A percentile compares a stretch with the other conserved stretches of the same genome.
Evolutionary conservation across 92 coral and sea anemone genomes (phyloP).

Genomic region (Porites lobata): DNA sequence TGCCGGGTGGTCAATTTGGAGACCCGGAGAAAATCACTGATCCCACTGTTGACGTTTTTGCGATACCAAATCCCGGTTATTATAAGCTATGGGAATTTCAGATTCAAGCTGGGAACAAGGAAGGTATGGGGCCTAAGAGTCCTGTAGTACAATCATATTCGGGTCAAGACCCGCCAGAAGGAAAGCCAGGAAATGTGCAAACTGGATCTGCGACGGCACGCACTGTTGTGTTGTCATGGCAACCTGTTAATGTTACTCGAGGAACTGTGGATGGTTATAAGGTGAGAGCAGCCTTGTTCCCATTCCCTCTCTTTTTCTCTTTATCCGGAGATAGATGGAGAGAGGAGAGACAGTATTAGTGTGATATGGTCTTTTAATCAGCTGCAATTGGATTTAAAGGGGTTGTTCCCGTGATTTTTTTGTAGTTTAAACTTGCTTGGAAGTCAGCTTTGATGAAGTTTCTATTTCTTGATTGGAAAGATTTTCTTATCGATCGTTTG

Average conservation of each 20-base stretch:
- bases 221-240: slow-evolving; percentile 70
- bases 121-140: slow-evolving; percentile 80
- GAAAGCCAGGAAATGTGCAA: slow-evolving; percentile 55
- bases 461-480: no score
- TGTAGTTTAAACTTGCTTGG: no score
- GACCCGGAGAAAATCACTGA: background rate
- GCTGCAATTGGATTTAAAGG: no score
- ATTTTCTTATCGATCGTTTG: no score
- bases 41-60: slow-evolving; percentile 22
- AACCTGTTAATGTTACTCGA: slow-evolving; percentile 46
- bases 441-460: no score
- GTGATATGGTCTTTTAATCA: no score
- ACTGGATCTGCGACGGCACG: slow-evolving; percentile 52
- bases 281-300: slow-evolving; percentile 49
- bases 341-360: no score
- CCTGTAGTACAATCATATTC: slow-evolving; percentile 55
- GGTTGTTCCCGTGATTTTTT: no score
- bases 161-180: slow-evolving; percentile 75
- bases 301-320: background rate
- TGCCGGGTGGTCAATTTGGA: no score
- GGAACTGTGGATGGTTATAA: slow-evolving; percentile 82
- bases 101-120: slow-evolving; percentile 74
- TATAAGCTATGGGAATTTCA: slow-evolving; percentile 77
- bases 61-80: slow-evolving; percentile 70
- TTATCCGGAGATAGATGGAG: background rate